Evolutionary conservation across 92 coral and sea anemone genomes (phyloP), one percentile per base, ranked within the genome.

Genomic region (Chrysogorgia sp.): DNA sequence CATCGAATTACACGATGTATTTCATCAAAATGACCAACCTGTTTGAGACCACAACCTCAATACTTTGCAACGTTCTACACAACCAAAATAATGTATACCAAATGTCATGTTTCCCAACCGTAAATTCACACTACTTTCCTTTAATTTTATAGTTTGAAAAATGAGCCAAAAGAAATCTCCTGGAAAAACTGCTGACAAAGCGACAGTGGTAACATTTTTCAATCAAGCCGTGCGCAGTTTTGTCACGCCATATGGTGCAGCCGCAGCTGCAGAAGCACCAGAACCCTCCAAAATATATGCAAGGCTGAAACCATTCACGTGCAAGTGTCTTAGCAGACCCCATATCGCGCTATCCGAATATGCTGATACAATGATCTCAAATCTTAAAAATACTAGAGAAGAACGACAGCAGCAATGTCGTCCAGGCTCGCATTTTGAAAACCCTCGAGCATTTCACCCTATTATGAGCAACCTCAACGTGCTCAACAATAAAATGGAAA

Each of bases 241-340:
- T 48, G 48, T 71, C 49, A 71, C 65, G 35, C 80, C 80, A 15
- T 75, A 55, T 25, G 80, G 74, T 9, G n/a, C n/a, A n/a, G n/a
- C n/a, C n/a, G 17, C 14, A 0, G 74, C 71, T 7, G 12, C 2
- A 15, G 62, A 2, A 37, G 1, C 62, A 41, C 68, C 23, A 6
- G 68, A 30, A 0, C 17, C n/a, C 0, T 20, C 37, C n/a, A 19
- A 64, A 32, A 64, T 64, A 9, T 64, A 13, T 21, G 29, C 14
- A 6, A 9, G 52, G 13, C 13, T 64, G n/a, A 15, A 64, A 64
- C 49, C 71, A 64, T 64, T 64, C 34, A 53, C 43, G 3, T 58
- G 75, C 6, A 71, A 75, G 57, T 75, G 80, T 72, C 63, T 55
- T 0, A 28, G 15, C 22, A 1, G 80, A 35, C 80, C 75, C 1